Conservation (phyloP, 2,888 invertebrate genomes). For the Cyclophora albipunctata region DNA sequence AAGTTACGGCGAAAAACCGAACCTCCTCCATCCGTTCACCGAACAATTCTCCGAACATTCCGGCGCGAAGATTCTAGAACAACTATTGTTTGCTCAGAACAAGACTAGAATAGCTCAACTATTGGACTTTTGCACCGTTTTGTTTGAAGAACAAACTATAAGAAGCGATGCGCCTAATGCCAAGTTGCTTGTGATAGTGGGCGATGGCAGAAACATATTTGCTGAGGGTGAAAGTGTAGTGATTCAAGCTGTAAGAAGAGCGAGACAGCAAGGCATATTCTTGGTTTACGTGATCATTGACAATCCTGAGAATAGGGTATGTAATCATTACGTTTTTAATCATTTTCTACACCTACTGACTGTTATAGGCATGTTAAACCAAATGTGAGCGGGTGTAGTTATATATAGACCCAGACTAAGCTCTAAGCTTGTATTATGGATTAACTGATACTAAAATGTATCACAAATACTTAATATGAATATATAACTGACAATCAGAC, state of each 20-base stretch:
- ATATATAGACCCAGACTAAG: no score
- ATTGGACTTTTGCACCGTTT: slow-evolving; percentile 84
- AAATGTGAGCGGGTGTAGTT: no score
- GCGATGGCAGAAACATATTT: slow-evolving; percentile 96
- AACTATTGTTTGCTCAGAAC: slow-evolving; percentile 91
- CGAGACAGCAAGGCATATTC: slow-evolving; percentile 89
- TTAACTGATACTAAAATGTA: no score
- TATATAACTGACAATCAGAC: no score
- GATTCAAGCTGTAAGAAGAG: slow-evolving; percentile 83
- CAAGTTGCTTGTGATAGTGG: slow-evolving; percentile 92
- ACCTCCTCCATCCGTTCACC: slow-evolving; percentile 90
- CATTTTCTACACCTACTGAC: no score
- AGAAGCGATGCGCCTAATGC: slow-evolving; percentile 78
- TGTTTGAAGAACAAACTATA: slow-evolving; percentile 61
- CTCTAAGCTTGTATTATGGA: no score
- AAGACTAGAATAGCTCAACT: slow-evolving; percentile 91
- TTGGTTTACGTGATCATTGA: slow-evolving; percentile 97
- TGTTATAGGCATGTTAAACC: no score
- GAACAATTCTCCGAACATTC: slow-evolving; percentile 91
- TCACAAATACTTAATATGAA: no score
- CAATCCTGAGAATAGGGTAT: slow-evolving; percentile 91
- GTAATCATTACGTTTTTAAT: slow-evolving; percentile 4
- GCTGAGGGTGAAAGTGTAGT: slow-evolving; percentile 89
- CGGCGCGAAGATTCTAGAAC: slow-evolving; percentile 87
- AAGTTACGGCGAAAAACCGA: slow-evolving; percentile 90